These are phyloP conservation scores for Lateolabrax maculatus DNA, from an alignment of 2,797 vertebrate genomes.

Conservation along the genomic window DNA sequence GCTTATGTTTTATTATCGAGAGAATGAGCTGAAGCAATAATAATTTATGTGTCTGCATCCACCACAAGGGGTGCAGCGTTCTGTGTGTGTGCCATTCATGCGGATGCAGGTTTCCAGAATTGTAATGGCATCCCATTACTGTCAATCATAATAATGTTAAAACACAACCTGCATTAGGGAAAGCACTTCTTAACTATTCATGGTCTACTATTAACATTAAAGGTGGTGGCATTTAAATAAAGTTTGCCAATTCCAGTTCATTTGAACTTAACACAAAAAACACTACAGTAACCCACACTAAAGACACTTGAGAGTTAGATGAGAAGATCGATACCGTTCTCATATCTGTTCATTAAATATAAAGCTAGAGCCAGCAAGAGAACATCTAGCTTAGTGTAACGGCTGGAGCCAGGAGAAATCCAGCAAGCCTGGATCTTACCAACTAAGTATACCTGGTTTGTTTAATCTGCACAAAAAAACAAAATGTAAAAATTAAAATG, in stretches of 20 bases:
- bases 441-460: not conserved
- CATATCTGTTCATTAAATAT: not conserved
- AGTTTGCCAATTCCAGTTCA: not conserved
- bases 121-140: not conserved
- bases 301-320: not conserved
- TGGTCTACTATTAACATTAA: not conserved
- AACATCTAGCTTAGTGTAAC: not conserved
- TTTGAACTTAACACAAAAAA: not conserved
- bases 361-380: not conserved
- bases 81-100: not conserved
- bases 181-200: not conserved
- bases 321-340: not conserved
- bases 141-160: slow-evolving; percentile 7
- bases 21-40: slow-evolving; percentile 29
- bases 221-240: not conserved
- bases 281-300: not conserved
- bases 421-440: not conserved
- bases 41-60: slow-evolving; percentile 20
- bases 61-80: not conserved
- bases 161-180: not conserved
- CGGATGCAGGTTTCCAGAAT: slow-evolving; percentile 9
- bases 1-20: slow-evolving; percentile 31
- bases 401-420: not conserved
- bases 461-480: not conserved
- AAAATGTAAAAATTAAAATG: not conserved